Evolutionary conservation across 92 coral and sea anemone genomes (phyloP).

Genomic region (Palythoa grandiflora): DNA sequence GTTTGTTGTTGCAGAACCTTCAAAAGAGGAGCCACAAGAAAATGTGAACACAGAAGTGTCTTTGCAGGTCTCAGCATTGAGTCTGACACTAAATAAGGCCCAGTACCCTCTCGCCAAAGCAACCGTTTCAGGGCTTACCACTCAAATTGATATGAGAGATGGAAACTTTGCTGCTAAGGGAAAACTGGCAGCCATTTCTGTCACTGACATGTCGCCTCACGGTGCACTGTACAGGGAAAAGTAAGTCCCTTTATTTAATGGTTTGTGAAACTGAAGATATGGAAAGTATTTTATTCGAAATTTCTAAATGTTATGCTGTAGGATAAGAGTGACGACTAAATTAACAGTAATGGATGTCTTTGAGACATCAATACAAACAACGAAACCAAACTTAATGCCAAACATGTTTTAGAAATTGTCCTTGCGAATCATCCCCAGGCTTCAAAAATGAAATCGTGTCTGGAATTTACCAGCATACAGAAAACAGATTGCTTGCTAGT

Average conservation of each 20-base stretch:
- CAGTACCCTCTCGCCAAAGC: slow-evolving; percentile 95
- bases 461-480: no score
- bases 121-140: slow-evolving; percentile 80
- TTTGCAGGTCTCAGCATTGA: slow-evolving; percentile 83
- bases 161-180: slow-evolving; percentile 87
- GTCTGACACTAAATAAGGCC: slow-evolving; percentile 86
- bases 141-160: slow-evolving; percentile 78
- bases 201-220: slow-evolving; percentile 97
- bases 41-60: slow-evolving; percentile 74
- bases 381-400: no score
- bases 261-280: neutral
- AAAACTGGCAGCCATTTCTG: slow-evolving; percentile 79
- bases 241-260: slow-evolving; percentile 60
- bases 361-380: no score
- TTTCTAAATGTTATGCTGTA: no score
- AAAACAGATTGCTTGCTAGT: no score
- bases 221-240: slow-evolving; percentile 95
- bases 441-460: no score
- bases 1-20: slow-evolving; percentile 3
- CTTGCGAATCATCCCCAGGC: no score
- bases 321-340: no score
- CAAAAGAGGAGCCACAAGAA: slow-evolving; percentile 38
- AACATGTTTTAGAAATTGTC: no score
- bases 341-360: no score
- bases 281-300: neutral